phyloP scores from a whole-genome alignment of 2,797 vertebrate genomes.

The Lepilemur ruficaudatus region DNA sequence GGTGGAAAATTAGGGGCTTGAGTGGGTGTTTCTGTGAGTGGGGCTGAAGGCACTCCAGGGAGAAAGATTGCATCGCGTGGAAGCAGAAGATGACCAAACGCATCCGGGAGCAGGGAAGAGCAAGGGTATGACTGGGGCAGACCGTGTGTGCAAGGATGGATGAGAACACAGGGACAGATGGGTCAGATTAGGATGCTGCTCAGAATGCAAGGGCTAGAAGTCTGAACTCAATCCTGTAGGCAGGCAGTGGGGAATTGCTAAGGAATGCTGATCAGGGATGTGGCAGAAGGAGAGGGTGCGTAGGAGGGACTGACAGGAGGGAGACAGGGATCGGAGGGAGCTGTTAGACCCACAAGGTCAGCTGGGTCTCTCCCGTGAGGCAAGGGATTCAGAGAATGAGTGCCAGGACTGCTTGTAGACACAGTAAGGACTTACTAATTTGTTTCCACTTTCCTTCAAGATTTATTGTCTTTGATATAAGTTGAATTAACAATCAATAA shows the following conservation, averaged over 20 bases:
- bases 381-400: background rate
- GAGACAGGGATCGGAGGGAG: fast-evolving
- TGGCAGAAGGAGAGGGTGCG: background rate
- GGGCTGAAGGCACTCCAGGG: background rate
- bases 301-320: background rate
- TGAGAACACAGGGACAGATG: background rate
- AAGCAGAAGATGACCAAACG: background rate
- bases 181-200: background rate
- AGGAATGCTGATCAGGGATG: background rate
- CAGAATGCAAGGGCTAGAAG: background rate
- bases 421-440: background rate
- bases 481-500: background rate
- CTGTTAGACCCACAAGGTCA: background rate
- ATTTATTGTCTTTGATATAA: background rate
- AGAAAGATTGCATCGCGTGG: fast-evolving
- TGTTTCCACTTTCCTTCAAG: background rate
- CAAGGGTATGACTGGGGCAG: fast-evolving
- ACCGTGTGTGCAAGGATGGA: background rate
- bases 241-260: background rate
- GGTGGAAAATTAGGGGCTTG: background rate
- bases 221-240: background rate
- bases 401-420: background rate
- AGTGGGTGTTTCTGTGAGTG: background rate
- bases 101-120: background rate
- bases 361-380: background rate